phyloP scores from a whole-genome alignment of 2,113 vertebrate genomes.

The Nerophis ophidion region DNA sequence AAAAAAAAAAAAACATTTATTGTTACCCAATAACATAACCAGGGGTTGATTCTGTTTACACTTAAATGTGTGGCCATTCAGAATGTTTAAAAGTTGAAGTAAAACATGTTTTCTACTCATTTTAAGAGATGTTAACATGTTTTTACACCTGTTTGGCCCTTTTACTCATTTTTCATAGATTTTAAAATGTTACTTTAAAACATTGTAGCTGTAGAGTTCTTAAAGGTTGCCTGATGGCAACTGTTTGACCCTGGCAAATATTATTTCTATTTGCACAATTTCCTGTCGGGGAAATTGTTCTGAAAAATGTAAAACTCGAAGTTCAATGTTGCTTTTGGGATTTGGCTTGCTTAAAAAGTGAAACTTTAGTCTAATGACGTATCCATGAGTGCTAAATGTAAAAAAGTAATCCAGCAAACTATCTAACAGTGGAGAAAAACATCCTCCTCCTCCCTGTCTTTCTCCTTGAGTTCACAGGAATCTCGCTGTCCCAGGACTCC shows the following conservation, averaged over 20 bases:
- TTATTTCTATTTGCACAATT: background rate
- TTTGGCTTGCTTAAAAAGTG: too few relatives aligned
- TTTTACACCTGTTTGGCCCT: background rate
- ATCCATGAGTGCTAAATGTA: background rate
- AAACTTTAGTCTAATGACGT: background rate
- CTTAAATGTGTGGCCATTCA: too few relatives aligned
- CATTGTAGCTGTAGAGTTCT: background rate
- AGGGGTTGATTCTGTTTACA: too few relatives aligned
- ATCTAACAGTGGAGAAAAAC: conserved; percentile 18
- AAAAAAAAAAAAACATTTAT: too few relatives aligned
- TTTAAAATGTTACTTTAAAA: background rate
- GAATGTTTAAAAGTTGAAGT: too few relatives aligned
- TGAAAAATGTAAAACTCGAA: background rate
- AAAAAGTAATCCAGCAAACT: conserved; percentile 7
- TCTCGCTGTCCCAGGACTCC: conserved; percentile 45
- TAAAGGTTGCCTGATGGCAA: too few relatives aligned
- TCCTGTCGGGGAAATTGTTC: background rate
- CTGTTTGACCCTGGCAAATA: background rate
- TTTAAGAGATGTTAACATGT: background rate
- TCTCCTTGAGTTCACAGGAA: conserved; percentile 52
- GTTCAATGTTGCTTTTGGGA: background rate
- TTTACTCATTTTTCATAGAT: background rate
- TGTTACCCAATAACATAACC: too few relatives aligned
- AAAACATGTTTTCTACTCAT: background rate
- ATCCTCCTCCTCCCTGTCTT: conserved; percentile 40